Evolutionary conservation across 1,140 invertebrate genomes (phyloP).

Genomic region (Hyposmocoma kahamanoa): DNA sequence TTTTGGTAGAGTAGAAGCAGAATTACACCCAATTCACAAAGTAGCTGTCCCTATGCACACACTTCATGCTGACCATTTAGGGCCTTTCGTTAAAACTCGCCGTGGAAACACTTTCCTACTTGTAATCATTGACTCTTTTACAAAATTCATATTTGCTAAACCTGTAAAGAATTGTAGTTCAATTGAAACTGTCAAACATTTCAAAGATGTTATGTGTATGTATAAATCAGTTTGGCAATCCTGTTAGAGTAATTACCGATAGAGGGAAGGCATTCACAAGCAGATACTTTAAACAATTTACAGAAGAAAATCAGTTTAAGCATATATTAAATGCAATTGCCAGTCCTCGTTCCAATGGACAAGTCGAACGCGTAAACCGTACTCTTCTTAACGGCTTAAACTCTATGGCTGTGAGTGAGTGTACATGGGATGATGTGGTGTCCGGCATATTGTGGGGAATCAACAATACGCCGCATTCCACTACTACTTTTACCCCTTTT

Average conservation of each 20-base stretch:
- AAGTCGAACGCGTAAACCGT: constrained; percentile 22
- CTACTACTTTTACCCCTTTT: constrained; percentile 7
- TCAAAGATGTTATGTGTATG: constrained; percentile 21
- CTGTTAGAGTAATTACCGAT: constrained; percentile 25
- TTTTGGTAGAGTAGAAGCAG: constrained; percentile 12
- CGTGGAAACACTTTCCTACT: constrained; percentile 17
- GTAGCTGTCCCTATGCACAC: constrained; percentile 15
- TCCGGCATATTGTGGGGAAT: constrained; percentile 11
- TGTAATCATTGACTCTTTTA: constrained; percentile 21
- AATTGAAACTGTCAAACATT: constrained; percentile 20
- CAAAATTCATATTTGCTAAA: constrained; percentile 21
- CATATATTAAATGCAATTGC: constrained; percentile 34
- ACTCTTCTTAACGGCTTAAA: constrained; percentile 14
- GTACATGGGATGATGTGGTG: constrained; percentile 9
- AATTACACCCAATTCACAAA: constrained; percentile 18
- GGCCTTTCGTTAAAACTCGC: constrained; percentile 17
- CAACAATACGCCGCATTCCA: constrained; percentile 8
- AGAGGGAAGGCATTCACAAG: constrained; percentile 33
- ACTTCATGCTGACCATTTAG: constrained; percentile 23
- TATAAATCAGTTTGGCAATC: constrained; percentile 28
- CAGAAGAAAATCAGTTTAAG: constrained; percentile 19
- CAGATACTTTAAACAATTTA: constrained; percentile 30
- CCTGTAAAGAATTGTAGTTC: constrained; percentile 20
- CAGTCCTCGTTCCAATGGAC: constrained; percentile 28
- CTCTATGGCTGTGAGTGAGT: constrained; percentile 1